Conservation (phyloP, 1,140 invertebrate species). For the Parapsyche elsis region DNA sequence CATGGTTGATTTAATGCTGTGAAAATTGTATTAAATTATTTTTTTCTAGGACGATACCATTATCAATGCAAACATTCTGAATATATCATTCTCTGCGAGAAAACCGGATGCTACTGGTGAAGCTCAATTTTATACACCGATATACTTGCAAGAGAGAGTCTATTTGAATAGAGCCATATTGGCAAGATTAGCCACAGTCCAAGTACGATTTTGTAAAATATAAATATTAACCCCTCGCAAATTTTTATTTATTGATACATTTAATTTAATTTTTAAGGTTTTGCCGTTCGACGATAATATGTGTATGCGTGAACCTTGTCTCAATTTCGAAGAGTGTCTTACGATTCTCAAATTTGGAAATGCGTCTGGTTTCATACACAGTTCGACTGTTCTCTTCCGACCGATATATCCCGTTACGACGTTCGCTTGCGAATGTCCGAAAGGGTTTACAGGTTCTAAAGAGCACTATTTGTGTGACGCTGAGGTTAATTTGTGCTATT, state of each 20-base stretch:
- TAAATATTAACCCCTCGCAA: too few relatives aligned
- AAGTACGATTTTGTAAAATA: constrained; percentile 66
- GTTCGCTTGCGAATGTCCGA: constrained; percentile 90
- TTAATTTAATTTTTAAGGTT: constrained; percentile 69
- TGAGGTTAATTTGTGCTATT: constrained; percentile 97
- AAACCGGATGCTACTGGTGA: constrained; percentile 80
- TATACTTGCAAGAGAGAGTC: constrained; percentile 92
- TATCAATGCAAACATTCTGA: constrained; percentile 86
- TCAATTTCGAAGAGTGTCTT: constrained; percentile 94
- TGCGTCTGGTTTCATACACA: constrained; percentile 91
- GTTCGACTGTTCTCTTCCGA: constrained; percentile 91
- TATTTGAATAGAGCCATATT: constrained; percentile 90
- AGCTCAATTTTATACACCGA: constrained; percentile 84
- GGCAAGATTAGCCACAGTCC: constrained; percentile 86
- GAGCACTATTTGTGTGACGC: constrained; percentile 96
- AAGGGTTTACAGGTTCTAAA: constrained; percentile 83
- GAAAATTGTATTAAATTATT: constrained; percentile 27
- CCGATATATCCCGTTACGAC: constrained; percentile 96
- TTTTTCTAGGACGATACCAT: constrained; percentile 83
- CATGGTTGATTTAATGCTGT: constrained; percentile 1
- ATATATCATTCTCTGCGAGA: constrained; percentile 93
- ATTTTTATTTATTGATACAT: constrained; percentile 32
- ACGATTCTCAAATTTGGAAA: constrained; percentile 94
- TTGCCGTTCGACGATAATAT: constrained; percentile 97
- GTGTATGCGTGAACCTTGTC: constrained; percentile 94